phyloP scores from a whole-genome alignment of 1,140 invertebrate genomes.

The Asobara japonica region DNA sequence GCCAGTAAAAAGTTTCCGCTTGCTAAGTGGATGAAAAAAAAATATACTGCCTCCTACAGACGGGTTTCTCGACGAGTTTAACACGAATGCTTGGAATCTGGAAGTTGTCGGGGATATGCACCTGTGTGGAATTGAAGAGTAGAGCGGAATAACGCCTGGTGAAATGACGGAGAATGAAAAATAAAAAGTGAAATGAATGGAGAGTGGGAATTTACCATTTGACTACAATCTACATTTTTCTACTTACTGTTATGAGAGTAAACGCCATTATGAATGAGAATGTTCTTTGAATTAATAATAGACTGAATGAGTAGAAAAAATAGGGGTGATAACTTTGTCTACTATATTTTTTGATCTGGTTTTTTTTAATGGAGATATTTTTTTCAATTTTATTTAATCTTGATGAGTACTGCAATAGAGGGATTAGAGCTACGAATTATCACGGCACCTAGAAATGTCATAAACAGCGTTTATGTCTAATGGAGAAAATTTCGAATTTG shows the following conservation, averaged over 20 bases:
- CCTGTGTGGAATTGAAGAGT: neutral
- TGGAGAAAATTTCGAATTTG: no score
- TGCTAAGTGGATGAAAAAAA: constrained; percentile 9
- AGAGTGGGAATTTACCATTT: neutral
- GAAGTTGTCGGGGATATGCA: neutral
- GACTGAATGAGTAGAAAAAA: neutral
- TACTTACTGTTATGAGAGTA: neutral
- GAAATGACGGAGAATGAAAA: neutral
- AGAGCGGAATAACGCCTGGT: neutral
- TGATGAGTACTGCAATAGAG: no score
- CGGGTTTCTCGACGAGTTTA: neutral
- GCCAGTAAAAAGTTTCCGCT: neutral
- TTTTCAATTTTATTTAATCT: no score
- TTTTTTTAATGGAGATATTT: no score
- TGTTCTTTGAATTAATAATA: no score
- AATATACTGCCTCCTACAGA: neutral
- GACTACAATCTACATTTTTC: neutral
- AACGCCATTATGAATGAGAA: neutral
- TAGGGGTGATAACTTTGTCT: no score
- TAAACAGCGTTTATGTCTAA: no score
- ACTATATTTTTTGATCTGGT: no score
- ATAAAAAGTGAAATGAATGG: neutral
- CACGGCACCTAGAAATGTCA: no score
- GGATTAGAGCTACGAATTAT: no score
- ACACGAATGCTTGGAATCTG: neutral